phyloP scores from a whole-genome alignment of 2,113 vertebrate species.

The Eptatretus burgeri region DNA sequence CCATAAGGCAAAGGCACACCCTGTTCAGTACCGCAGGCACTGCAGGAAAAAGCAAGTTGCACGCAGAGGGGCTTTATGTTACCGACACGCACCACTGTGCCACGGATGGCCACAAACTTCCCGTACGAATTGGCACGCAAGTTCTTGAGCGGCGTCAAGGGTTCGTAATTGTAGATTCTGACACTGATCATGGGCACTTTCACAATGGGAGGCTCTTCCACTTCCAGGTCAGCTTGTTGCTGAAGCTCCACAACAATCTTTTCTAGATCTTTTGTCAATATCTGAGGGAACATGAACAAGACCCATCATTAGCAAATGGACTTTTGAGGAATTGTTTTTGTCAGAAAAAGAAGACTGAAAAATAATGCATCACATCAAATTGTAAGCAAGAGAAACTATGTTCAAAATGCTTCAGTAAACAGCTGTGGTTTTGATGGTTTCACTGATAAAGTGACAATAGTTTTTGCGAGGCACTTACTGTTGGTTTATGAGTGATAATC shows the following conservation, averaged over 20 bases:
- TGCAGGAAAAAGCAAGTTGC: constrained; percentile 51
- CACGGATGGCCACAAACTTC: constrained; percentile 41
- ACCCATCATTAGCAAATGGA: no score
- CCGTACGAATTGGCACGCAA: constrained; percentile 62
- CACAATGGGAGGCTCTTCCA: constrained; percentile 31
- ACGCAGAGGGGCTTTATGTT: constrained; percentile 60
- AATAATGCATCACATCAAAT: neutral
- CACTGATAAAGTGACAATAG: no score
- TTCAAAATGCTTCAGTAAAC: no score
- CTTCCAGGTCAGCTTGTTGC: constrained; percentile 35
- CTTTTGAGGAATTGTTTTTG: no score
- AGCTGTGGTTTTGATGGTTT: no score
- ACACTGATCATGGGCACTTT: constrained; percentile 58
- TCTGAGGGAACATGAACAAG: constrained; percentile 17
- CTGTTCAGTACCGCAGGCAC: constrained; percentile 29
- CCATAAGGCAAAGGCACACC: constrained; percentile 42
- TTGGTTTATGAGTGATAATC: no score
- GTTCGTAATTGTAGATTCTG: constrained; percentile 78
- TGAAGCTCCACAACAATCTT: constrained; percentile 49
- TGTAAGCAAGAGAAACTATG: no score
- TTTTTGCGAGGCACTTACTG: no score
- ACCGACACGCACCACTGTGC: constrained; percentile 66
- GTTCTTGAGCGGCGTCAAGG: constrained; percentile 37
- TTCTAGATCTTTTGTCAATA: constrained; percentile 64
- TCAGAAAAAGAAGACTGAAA: constrained; percentile 5